phyloP scores from a whole-genome alignment of 2,888 invertebrate species.

The Thera britannica region DNA sequence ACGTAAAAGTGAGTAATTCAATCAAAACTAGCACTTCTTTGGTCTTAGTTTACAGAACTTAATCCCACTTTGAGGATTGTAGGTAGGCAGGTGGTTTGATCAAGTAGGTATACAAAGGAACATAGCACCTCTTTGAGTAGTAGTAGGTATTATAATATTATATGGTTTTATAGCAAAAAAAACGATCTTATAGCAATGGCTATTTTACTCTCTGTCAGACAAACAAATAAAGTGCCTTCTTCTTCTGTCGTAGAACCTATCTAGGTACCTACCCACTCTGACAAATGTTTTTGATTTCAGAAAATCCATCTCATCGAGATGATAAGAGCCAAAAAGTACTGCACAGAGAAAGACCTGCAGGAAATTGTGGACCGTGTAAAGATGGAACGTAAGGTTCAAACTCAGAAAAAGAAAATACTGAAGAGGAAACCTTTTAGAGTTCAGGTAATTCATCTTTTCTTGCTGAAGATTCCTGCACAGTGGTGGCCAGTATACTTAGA shows the following conservation, averaged over 20 bases:
- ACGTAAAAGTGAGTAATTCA: constrained; percentile 57
- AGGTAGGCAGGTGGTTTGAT: too few relatives aligned
- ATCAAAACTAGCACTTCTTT: neutral
- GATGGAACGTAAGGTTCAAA: constrained; percentile 51
- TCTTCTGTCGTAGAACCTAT: neutral
- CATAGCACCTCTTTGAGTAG: too few relatives aligned
- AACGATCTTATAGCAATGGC: too few relatives aligned
- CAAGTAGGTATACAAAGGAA: too few relatives aligned
- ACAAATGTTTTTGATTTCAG: constrained; percentile 43
- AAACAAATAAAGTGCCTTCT: too few relatives aligned
- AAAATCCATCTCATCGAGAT: constrained; percentile 67
- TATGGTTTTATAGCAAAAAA: too few relatives aligned
- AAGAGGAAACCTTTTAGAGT: constrained; percentile 42
- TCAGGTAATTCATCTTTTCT: constrained; percentile 46
- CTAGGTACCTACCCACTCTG: neutral
- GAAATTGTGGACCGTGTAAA: constrained; percentile 57
- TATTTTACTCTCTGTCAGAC: too few relatives aligned
- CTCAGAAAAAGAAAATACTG: constrained; percentile 46
- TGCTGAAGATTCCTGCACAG: too few relatives aligned
- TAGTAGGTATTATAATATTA: too few relatives aligned
- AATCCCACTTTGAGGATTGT: too few relatives aligned
- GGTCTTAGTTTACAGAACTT: too few relatives aligned
- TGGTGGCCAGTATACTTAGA: too few relatives aligned
- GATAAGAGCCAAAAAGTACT: constrained; percentile 63
- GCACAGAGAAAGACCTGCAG: constrained; percentile 50